Evolutionary conservation across 2,888 invertebrate genomes (phyloP).

Genomic region (Ichneumoninae sp.): DNA sequence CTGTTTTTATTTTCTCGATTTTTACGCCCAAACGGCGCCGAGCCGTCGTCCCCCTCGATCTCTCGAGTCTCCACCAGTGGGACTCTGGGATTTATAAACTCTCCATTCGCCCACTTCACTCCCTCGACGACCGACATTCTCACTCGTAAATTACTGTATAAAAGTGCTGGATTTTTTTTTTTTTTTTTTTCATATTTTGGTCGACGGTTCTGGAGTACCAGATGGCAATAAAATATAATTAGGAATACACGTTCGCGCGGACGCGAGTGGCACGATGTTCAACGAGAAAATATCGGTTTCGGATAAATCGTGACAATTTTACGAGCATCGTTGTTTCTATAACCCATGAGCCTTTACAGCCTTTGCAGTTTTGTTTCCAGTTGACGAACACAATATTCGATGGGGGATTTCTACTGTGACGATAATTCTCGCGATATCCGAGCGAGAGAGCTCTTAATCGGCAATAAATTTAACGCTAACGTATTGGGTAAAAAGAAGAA

Average conservation of each 20-base stretch:
- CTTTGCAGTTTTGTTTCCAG: not conserved
- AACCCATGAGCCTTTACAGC: not conserved
- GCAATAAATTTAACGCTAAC: not conserved
- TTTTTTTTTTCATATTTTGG: not conserved
- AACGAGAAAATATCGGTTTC: not conserved
- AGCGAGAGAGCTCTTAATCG: not conserved
- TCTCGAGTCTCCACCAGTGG: not conserved
- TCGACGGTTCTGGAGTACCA: not conserved
- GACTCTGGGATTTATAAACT: slow-evolving; percentile 43
- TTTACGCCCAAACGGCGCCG: not conserved
- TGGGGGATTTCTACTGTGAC: not conserved
- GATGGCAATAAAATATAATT: not conserved
- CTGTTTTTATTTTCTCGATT: too few species aligned
- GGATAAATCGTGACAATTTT: not conserved
- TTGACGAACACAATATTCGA: not conserved
- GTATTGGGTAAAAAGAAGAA: not conserved
- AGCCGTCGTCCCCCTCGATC: not conserved
- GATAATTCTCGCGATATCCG: not conserved
- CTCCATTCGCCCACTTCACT: slow-evolving; percentile 4
- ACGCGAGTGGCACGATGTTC: not conserved
- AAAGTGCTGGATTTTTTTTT: not conserved
- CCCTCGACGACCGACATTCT: not conserved
- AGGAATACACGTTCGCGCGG: not conserved
- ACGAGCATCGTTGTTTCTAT: not conserved
- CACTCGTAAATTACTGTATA: not conserved